phyloP scores from a whole-genome alignment of 1,140 invertebrate genomes.

The Neomicropteryx cornuta region DNA sequence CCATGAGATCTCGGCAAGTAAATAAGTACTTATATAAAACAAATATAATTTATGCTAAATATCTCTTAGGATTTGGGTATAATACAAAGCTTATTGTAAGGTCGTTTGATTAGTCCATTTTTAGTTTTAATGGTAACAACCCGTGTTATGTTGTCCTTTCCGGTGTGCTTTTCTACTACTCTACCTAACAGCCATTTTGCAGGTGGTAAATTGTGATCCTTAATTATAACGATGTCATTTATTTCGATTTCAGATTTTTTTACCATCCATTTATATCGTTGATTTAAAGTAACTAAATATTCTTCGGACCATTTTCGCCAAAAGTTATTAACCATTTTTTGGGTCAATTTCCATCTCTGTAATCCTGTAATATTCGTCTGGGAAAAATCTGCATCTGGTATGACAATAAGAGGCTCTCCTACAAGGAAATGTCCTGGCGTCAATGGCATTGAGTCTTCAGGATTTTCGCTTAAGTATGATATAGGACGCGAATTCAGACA shows the following conservation, averaged over 20 bases:
- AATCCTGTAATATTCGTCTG: conserved; percentile 2
- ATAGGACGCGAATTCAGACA: conserved; percentile 15
- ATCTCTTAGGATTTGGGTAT: no score
- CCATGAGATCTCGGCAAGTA: no score
- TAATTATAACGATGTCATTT: conserved; percentile 16
- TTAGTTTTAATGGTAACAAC: conserved; percentile 18
- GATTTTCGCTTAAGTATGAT: conserved; percentile 9
- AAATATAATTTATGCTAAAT: no score
- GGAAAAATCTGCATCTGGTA: conserved; percentile 7
- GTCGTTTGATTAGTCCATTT: conserved; percentile 10
- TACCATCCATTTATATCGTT: conserved; percentile 15
- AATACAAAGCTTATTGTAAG: conserved; percentile 9
- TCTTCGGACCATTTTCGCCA: conserved; percentile 15
- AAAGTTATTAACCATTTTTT: conserved; percentile 12
- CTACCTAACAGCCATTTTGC: conserved; percentile 20
- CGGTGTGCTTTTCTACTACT: conserved; percentile 17
- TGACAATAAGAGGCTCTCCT: conserved; percentile 8
- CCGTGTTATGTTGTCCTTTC: conserved; percentile 20
- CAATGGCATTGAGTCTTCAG: conserved; percentile 10
- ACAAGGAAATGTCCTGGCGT: conserved; percentile 15
- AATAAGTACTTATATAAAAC: no score
- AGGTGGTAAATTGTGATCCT: conserved; percentile 18
- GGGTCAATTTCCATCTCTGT: conserved; percentile 10
- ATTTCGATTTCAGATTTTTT: conserved; percentile 8
- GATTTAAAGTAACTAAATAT: conserved; percentile 17